Base-by-base conservation (phyloP, 2,797 vertebrate species). In the Enteromius radiatus region DNA sequence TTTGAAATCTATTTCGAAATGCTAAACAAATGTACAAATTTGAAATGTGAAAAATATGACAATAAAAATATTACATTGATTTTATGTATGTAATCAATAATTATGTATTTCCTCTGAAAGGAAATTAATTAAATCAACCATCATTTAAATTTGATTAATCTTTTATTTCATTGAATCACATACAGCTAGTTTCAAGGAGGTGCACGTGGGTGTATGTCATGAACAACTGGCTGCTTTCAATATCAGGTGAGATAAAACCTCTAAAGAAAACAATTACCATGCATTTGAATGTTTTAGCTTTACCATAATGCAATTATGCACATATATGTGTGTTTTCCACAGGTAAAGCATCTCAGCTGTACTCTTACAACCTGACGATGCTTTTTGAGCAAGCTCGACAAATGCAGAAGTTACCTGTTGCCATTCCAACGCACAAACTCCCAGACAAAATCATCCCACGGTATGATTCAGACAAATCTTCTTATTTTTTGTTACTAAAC, bases 311-410 rank as follows among this genome's bases (percentile, higher is more conserved):
- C 61, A 36, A 78, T 41, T 47, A 54, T 81, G 45, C 3, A 12
- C 23, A 11, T 74, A 0, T 74, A 11, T 75, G 88, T 76, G 10
- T 78, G 88, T 90, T 84, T 88, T 91, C 85, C 85, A 47, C 88
- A 99, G 98, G 98, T 90, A 99, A 99, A 96, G 97, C 97, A 82
- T 98, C 97, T 86, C 97, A 99, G 92, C 95, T 99, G 76, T 99
- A 98, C 94, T 99, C 97, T 26, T 97, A 99, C 89, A 98, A 94
- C 84, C 94, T 99, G 75, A 93, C 95, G 2, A 97, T 96, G 83
- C 93, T 99, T 83, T 99, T 99, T 87, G 97, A 98, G 91, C 97
- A 98, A 90, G 97, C 97, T 90, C 93, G 96, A 81, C 97, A 99
- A 93, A 95, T 98, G 94, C 97, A 97, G 79, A 98, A 97, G 91